Percentiles rank a stretch among this genome's conserved stretches.
phyloP scores from a whole-genome alignment of 30 jellyfish, hydroid and myxozoan species.

The Aurelia coerulea region DNA sequence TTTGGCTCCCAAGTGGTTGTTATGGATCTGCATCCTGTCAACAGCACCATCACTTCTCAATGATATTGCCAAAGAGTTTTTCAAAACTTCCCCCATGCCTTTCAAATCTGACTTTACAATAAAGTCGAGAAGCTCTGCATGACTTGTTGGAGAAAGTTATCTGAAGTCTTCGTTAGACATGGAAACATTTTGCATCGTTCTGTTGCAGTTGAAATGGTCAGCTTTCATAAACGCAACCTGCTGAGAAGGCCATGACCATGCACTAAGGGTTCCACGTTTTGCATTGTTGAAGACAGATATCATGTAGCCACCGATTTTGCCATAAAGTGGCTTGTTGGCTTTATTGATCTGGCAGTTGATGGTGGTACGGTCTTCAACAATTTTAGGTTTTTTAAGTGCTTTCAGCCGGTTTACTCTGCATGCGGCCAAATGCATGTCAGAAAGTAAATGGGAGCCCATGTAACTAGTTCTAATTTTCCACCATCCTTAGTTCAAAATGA shows the following conservation, averaged over 20 bases:
- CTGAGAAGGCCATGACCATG: constrained; percentile 49
- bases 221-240: constrained; percentile 30
- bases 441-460: constrained; percentile 21
- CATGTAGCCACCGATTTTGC: constrained; percentile 32
- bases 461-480: constrained; percentile 18
- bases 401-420: constrained; percentile 32
- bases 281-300: constrained; percentile 31
- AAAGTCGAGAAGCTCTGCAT: constrained; percentile 39
- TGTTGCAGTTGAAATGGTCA: constrained; percentile 13
- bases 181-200: constrained; percentile 4
- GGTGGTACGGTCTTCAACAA: constrained; percentile 30
- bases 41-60: constrained; percentile 51
- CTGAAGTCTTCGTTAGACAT: constrained; percentile 6
- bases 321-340: constrained; percentile 3
- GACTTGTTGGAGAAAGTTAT: constrained; percentile 19
- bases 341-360: constrained; percentile 17
- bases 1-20: constrained; percentile 19
- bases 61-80: constrained; percentile 6
- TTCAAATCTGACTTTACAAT: constrained; percentile 4
- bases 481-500: constrained; percentile 8
- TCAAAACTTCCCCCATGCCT: neutral
- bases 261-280: constrained; percentile 49
- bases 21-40: constrained; percentile 34
- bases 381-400: constrained; percentile 1
- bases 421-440: constrained; percentile 15